Base-by-base conservation (phyloP, 92 coral and sea anemone species). In the Nematostella vectensis region DNA sequence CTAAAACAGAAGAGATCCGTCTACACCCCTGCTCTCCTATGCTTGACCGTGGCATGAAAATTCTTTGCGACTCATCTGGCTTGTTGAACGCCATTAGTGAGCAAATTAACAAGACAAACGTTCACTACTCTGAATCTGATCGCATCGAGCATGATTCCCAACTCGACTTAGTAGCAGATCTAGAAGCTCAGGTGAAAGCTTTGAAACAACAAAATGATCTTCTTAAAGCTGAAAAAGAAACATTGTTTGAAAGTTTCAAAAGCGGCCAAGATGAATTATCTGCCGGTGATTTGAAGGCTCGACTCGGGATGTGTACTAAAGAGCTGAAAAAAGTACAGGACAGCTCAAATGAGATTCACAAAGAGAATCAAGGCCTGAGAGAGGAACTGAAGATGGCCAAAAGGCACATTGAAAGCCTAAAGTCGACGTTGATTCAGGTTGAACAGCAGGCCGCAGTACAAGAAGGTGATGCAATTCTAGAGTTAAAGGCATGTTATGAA, bases 31-130 rank as follows among this genome's bases (percentile, higher is more conserved):
- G 50, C 11, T 40, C 43, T 0, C 22, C 38, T n/a, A 39, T 38
- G 1, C 44, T 66, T 48, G 72, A 66, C 17, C 54, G 53, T n/a
- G 72, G 72, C 2, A 28, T 66, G 47, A 49, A 45, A 42, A 55
- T 66, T 27, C 50, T 66, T 13, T 66, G 47, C 48, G 72, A 66
- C 40, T 54, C 47, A 11, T 54, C 63, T 39, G 55, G 63, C 1
- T 25, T 66, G 18, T 9, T 66, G 55, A 54, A 30, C 12, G 47
- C 48, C 3, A 55, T 66, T 43, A 45, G 18, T 22, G 51, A 19
- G 15, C 8, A 15, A 15, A 6, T 33, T 33, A 6, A 6, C 15
- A 6, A 33, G 15, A n/a, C n/a, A n/a, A n/a, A n/a, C n/a, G 40
- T 33, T 6, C 40, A 33, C 11, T 45, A 11, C 4, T 22, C 12